These are phyloP conservation scores for Cotesia glomerata DNA, from an alignment of 1,140 invertebrate genomes.

Conservation along the genomic window DNA sequence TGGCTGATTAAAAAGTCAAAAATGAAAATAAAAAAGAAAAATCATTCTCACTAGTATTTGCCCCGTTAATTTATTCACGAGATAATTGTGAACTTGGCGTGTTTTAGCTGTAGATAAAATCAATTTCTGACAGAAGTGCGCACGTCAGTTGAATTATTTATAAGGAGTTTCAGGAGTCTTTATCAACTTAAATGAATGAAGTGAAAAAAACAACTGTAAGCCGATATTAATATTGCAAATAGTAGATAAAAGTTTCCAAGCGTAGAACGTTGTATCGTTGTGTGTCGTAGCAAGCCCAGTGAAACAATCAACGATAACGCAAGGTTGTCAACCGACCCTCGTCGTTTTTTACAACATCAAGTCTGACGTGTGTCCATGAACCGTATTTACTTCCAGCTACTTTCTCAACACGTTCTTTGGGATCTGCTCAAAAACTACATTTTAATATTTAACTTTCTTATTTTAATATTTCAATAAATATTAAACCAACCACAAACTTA, in stretches of 20 bases:
- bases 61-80: background rate
- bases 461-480: background rate
- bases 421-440: background rate
- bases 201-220: no score
- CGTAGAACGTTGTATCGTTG: slow-evolving; percentile 31
- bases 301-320: slow-evolving; percentile 39
- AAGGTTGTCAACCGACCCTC: slow-evolving; percentile 47
- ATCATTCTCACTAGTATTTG: background rate
- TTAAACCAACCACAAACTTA: no score
- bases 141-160: no score
- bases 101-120: background rate
- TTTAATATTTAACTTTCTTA: background rate
- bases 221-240: background rate
- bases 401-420: background rate
- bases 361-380: background rate
- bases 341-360: slow-evolving; percentile 8
- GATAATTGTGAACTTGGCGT: background rate
- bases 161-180: no score
- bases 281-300: slow-evolving; percentile 34
- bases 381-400: background rate
- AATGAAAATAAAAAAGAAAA: no score
- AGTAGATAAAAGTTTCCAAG: no score
- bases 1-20: no score
- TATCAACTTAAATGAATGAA: no score
- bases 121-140: no score